Percentiles rank a stretch among this genome's conserved stretches.
phyloP scores from a whole-genome alignment of 2,113 vertebrate species.

The Mustelus asterias region DNA sequence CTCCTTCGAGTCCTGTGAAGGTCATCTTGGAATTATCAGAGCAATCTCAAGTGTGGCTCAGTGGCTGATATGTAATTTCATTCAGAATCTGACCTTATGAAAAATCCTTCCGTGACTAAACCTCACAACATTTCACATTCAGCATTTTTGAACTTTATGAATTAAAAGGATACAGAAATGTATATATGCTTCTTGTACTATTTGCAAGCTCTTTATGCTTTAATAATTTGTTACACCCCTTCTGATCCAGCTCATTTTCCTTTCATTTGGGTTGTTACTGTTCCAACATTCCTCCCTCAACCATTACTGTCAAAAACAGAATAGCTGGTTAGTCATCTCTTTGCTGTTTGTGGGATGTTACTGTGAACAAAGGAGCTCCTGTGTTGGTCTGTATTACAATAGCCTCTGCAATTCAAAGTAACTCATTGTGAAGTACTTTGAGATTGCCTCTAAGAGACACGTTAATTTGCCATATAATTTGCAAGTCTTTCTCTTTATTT shows the following conservation, averaged over 20 bases:
- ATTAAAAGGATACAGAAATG: not conserved
- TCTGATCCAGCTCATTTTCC: not conserved
- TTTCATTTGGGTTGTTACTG: not conserved
- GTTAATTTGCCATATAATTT: not conserved
- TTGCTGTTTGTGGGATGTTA: not conserved
- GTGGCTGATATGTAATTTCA: not conserved
- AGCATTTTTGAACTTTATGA: not conserved
- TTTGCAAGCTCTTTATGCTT: not conserved
- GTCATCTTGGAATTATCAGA: constrained; percentile 10
- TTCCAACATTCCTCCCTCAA: not conserved
- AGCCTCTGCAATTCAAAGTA: not conserved
- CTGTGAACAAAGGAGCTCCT: not conserved
- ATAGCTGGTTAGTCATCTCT: not conserved
- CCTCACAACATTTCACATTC: not conserved
- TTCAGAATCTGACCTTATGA: not conserved
- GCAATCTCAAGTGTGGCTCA: not conserved
- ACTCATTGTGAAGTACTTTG: constrained; percentile 5
- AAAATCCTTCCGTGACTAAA: not conserved
- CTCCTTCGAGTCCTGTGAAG: not conserved
- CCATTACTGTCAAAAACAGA: not conserved
- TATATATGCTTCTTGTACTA: not conserved
- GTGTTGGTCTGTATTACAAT: not conserved
- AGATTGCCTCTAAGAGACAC: not conserved
- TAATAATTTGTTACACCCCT: not conserved
- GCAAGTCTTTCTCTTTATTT: constrained; percentile 12